Evolutionary conservation across 2,797 vertebrate species (phyloP), one percentile per base, ranked within the genome.

Genomic region (Rousettus madagascariensis): DNA sequence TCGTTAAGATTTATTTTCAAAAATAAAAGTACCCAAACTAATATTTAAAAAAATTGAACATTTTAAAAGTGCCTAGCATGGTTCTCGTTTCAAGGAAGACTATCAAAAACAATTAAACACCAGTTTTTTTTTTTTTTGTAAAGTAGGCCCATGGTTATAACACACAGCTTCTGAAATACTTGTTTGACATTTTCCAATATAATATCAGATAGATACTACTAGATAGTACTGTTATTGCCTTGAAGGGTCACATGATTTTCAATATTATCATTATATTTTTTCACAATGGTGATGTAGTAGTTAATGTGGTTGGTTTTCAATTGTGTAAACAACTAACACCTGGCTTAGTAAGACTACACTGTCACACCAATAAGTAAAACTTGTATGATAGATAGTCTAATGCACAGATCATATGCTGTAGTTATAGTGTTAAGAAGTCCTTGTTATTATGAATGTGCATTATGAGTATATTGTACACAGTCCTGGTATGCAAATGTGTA

Each of bases 401-500:
- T 96, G 96, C 98, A 97, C 97, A 98, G 98, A 98, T 98, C 98
- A 97, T 97, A 89, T 96, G 96, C 97, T 98, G 96, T 84, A 96
- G 95, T 98, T 98, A 97, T 78, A 97, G 96, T 98, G 98, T 98
- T 98, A 98, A 98, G 98, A 98, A 98, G 98, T 98, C 98, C 98
- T 98, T 98, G 97, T 98, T 98, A 97, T 98, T 98, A 98, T 98
- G 98, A 98, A 98, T 98, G 98, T 98, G 98, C 98, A 98, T 98
- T 98, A 98, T 98, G 98, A 98, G 97, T 98, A 98, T 97, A 98
- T 98, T 98, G 98, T 98, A 98, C 97, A 97, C 95, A 98, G 97
- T 98, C 98, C 98, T 98, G 98, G 98, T 98, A 98, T 98, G 98
- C 98, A 98, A 98, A 98, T 98, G 97, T 96, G 97, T 98, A 98